Evolutionary conservation across 2,113 vertebrate species (phyloP).

Genomic region (Opisthocomus hoazin): DNA sequence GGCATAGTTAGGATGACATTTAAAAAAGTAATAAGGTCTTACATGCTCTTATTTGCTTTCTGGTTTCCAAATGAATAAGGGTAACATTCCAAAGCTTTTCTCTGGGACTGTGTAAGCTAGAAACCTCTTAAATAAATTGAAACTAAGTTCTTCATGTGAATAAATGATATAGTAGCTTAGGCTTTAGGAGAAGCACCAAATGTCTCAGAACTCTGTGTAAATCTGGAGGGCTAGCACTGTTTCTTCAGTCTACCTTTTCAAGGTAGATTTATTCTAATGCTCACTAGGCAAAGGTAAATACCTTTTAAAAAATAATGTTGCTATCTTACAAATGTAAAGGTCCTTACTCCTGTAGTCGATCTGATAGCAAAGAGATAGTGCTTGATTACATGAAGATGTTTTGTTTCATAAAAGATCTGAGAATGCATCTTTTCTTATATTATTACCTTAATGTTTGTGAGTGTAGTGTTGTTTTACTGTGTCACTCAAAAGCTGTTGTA

Average conservation of each 20-base stretch:
- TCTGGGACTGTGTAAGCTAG: neutral
- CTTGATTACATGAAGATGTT: neutral
- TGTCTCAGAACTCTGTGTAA: neutral
- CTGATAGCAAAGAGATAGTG: neutral
- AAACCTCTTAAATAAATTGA: slow-evolving; percentile 47
- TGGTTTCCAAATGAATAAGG: neutral
- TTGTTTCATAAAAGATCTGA: neutral
- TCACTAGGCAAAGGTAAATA: neutral
- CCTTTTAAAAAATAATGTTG: neutral
- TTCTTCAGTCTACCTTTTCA: too few species aligned
- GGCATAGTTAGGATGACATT: slow-evolving; percentile 43
- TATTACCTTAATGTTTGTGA: neutral
- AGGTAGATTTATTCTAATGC: neutral
- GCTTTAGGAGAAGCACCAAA: neutral
- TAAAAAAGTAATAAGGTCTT: slow-evolving; percentile 49
- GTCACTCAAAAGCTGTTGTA: neutral
- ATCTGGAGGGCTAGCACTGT: neutral
- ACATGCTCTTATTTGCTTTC: slow-evolving; percentile 34
- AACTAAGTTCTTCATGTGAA: slow-evolving; percentile 10
- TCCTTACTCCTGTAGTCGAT: neutral
- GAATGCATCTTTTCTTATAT: neutral
- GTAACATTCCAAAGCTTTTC: slow-evolving; percentile 37
- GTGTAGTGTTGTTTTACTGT: rapidly evolving
- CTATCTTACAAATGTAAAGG: neutral
- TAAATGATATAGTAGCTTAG: slow-evolving; percentile 28